Evolutionary conservation across 2,113 vertebrate species (phyloP), one percentile per base, ranked within the genome.

Genomic region (Xyrauchen texanus): DNA sequence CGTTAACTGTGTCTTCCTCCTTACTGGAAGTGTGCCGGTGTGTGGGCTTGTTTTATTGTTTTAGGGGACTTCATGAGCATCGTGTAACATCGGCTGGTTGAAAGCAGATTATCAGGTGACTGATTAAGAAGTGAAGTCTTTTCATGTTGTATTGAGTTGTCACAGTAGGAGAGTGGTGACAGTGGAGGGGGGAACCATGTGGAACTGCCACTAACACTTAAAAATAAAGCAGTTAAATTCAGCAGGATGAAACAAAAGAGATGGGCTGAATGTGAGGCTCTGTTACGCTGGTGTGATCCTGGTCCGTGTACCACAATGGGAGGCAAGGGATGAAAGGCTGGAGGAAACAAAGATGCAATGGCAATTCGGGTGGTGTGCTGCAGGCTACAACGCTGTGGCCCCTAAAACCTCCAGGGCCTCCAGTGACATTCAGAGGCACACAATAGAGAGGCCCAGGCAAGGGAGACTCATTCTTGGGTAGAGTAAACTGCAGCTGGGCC

Each of bases 31-130:
- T 34, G 21, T 34, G 21, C 11, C 1, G 10, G 68, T 15, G 42
- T n/a, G 2, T 46, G 13, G 3, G 5, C 15, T 34, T 34, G 21
- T 34, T 34, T 75, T 63, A 46, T 44, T 44, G 66, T 66, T 51
- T 49, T 57, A 21, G 47, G 4, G 53, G 45, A 10, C 10, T 62
- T 73, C 42, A 6, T 65, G 70, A 42, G 53, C 34, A 53, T 62
- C 53, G 7, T 16, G 5, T 34, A 83, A 42, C 42, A 8, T 47
- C n/a, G 7, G 21, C 58, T 55, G 58, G 51, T 78, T 78, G 65
- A 76, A 72, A 9, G 16, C 42, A 16, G 16, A 77, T 68, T 75
- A 79, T 81, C 78, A 78, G 79, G 79, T 68, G 77, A 77, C 68
- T 77, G 15, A 79, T 72, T 68, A 63, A 34, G 21, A 34, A 16